Evolutionary conservation across 1,140 invertebrate species (phyloP).

Genomic region (Drosophila ficusphila): DNA sequence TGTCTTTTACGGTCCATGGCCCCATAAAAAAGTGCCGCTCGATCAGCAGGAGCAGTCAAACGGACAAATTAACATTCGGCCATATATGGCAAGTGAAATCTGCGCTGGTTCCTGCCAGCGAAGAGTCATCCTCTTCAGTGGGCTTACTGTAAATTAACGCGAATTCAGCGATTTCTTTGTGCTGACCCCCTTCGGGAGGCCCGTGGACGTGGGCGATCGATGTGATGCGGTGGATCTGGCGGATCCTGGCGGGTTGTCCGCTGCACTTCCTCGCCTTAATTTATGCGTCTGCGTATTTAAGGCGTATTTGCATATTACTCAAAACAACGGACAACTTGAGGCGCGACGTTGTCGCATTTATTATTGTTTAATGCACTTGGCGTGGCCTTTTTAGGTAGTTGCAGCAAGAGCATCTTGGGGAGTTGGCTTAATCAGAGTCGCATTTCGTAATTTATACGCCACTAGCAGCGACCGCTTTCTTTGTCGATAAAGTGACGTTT

Average conservation of each 20-base stretch:
- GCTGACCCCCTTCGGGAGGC: conserved; percentile 48
- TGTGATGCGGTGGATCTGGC: background rate
- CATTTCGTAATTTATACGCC: conserved; percentile 69
- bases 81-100: conserved; percentile 73
- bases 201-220: conserved; percentile 43
- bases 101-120: conserved; percentile 36
- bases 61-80: conserved; percentile 59
- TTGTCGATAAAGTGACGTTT: conserved; percentile 76
- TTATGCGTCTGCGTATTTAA: conserved; percentile 74
- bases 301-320: conserved; percentile 78
- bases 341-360: conserved; percentile 72
- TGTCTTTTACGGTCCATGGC: conserved; percentile 46
- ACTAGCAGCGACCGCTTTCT: conserved; percentile 67
- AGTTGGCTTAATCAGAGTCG: conserved; percentile 63
- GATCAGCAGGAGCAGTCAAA: conserved; percentile 39
- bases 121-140: conserved; percentile 59
- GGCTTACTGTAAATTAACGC: conserved; percentile 75
- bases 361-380: conserved; percentile 78
- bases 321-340: conserved; percentile 62
- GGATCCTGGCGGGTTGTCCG: conserved; percentile 50
- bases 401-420: conserved; percentile 28
- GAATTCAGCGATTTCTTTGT: conserved; percentile 67
- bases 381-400: conserved; percentile 68
- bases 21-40: conserved; percentile 35
- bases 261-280: conserved; percentile 74